Evolutionary conservation across 1,140 invertebrate species (phyloP).

Genomic region (Acyrthosiphon pisum): DNA sequence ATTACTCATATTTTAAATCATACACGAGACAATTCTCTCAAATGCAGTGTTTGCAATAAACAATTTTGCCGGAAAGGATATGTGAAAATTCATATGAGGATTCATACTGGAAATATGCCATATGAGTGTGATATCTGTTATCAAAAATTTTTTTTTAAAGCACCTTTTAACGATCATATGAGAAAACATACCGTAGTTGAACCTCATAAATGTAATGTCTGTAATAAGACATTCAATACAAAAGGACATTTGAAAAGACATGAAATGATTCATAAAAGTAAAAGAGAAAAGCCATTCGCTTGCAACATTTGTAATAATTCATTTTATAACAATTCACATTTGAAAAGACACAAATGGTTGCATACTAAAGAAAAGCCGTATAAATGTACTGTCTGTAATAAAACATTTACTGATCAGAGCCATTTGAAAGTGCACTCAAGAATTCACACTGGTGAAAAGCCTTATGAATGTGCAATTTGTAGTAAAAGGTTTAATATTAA

Average conservation of each 20-base stretch:
- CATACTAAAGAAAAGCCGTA: background rate
- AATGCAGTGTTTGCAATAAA: constrained; percentile 70
- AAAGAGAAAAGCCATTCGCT: background rate
- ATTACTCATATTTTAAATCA: constrained; percentile 71
- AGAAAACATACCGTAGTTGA: background rate
- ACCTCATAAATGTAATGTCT: background rate
- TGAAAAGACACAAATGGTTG: background rate
- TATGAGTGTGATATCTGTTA: too few relatives aligned
- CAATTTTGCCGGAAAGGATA: constrained; percentile 68
- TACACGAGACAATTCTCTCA: constrained; percentile 72
- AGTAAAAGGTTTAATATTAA: background rate
- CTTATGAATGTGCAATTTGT: too few relatives aligned
- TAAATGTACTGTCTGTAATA: background rate
- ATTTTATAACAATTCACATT: background rate
- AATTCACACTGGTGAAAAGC: too few relatives aligned
- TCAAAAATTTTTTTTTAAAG: too few relatives aligned
- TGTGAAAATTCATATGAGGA: constrained; percentile 62
- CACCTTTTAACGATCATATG: too few relatives aligned
- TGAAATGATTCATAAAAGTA: background rate
- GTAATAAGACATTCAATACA: background rate
- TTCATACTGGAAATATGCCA: too few relatives aligned
- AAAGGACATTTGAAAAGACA: background rate
- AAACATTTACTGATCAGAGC: background rate
- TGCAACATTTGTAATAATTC: background rate
- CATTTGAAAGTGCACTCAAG: too few relatives aligned